phyloP scores from a whole-genome alignment of 2,113 vertebrate genomes.

The Marcusenius ussheri region DNA sequence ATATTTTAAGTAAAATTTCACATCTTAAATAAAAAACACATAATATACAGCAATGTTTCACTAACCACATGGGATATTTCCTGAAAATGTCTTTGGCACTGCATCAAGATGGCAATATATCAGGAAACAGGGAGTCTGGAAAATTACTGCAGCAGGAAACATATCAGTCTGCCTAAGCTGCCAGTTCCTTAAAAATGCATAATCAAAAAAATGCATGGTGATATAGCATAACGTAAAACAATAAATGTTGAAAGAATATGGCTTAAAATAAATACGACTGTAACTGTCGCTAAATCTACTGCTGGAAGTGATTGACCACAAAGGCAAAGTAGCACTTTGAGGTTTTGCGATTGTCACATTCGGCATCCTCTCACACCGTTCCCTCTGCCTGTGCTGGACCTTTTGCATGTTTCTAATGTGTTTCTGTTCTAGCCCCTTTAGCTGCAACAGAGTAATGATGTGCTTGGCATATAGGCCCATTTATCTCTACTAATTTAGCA shows the following conservation, averaged over 20 bases:
- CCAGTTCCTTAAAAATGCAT: background rate
- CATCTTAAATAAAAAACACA: slow-evolving; percentile 31
- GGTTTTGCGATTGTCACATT: background rate
- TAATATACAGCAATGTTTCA: slow-evolving; percentile 19
- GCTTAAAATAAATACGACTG: background rate
- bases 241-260: background rate
- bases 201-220: background rate
- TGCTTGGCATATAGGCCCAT: background rate
- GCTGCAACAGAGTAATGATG: background rate
- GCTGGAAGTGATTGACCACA: background rate
- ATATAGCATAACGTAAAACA: background rate
- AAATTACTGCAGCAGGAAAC: background rate
- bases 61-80: background rate
- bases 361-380: background rate
- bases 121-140: background rate
- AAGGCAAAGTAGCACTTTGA: background rate
- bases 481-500: background rate
- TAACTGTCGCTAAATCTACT: background rate
- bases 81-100: background rate
- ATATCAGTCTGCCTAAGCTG: background rate
- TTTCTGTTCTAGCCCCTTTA: background rate
- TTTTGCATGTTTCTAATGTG: background rate
- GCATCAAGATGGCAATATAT: background rate
- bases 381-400: background rate
- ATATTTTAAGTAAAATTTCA: slow-evolving; percentile 12